These are phyloP conservation scores for Fregata magnificens DNA, from an alignment of 2,113 vertebrate genomes.

Conservation along the genomic window DNA sequence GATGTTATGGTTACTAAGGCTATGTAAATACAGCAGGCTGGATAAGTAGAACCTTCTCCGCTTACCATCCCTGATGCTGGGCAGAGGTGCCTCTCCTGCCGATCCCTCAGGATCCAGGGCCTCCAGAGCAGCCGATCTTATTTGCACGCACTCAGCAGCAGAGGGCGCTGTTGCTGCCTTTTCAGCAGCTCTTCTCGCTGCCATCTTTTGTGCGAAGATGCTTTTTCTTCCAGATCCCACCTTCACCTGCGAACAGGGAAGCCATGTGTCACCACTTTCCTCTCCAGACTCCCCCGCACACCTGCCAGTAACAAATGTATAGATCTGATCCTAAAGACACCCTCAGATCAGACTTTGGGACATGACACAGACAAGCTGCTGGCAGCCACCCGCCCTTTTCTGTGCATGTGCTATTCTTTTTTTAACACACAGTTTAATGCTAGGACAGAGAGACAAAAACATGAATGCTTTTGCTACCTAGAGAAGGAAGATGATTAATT, in stretches of 20 bases:
- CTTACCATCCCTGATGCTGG: neutral
- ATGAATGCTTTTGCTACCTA: neutral
- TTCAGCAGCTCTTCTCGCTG: slow-evolving; percentile 79
- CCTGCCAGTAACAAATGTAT: neutral
- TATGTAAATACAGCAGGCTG: neutral
- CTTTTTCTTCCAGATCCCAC: slow-evolving; percentile 80
- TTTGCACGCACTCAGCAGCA: neutral
- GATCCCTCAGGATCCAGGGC: neutral
- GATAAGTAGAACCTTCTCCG: neutral
- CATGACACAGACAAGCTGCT: neutral
- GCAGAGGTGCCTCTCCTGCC: neutral
- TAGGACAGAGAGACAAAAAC: neutral
- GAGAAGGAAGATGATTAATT: neutral
- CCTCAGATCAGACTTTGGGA: neutral
- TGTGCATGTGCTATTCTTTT: neutral
- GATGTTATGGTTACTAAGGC: neutral
- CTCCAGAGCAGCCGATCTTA: neutral
- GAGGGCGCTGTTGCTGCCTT: slow-evolving; percentile 2
- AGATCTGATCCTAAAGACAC: neutral
- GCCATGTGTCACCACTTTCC: neutral
- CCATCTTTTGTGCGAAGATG: slow-evolving; percentile 93
- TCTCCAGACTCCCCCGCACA: neutral
- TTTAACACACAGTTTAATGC: neutral
- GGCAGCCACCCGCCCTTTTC: neutral
- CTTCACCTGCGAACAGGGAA: slow-evolving; percentile 54